These are phyloP conservation scores for Acanthis flammea DNA, from an alignment of 2,797 vertebrate species.

Conservation along the genomic window DNA sequence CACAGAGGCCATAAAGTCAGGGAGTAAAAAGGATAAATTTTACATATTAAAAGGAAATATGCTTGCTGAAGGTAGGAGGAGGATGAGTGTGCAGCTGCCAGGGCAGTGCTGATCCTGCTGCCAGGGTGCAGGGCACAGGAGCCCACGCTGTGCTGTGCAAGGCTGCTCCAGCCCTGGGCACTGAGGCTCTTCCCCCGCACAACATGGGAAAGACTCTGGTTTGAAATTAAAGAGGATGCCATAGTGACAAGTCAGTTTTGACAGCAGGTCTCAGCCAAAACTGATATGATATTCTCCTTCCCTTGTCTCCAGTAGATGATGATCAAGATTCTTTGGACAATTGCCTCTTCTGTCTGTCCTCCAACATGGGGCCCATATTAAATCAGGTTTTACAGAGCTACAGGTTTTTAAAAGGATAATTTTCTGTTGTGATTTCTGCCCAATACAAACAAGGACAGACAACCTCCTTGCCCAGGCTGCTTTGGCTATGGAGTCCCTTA, in stretches of 20 bases:
- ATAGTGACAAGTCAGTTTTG: not conserved
- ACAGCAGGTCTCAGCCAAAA: not conserved
- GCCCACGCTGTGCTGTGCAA: not conserved
- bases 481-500: fast-evolving
- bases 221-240: not conserved
- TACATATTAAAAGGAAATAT: not conserved
- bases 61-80: not conserved
- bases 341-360: not conserved
- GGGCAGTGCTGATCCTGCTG: not conserved
- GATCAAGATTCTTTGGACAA: not conserved
- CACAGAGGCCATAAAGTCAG: not conserved
- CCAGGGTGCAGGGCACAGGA: not conserved
- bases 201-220: not conserved
- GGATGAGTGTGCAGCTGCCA: not conserved
- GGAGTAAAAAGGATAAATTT: not conserved
- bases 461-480: not conserved
- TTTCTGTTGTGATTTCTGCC: not conserved
- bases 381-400: not conserved
- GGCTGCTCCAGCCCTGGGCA: not conserved
- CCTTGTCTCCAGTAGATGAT: not conserved
- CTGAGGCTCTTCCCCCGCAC: fast-evolving
- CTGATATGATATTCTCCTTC: not conserved
- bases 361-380: not conserved
- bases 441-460: not conserved
- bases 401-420: not conserved